phyloP scores from a whole-genome alignment of 1,140 invertebrate genomes.

The Dolichoris vasculosae region DNA sequence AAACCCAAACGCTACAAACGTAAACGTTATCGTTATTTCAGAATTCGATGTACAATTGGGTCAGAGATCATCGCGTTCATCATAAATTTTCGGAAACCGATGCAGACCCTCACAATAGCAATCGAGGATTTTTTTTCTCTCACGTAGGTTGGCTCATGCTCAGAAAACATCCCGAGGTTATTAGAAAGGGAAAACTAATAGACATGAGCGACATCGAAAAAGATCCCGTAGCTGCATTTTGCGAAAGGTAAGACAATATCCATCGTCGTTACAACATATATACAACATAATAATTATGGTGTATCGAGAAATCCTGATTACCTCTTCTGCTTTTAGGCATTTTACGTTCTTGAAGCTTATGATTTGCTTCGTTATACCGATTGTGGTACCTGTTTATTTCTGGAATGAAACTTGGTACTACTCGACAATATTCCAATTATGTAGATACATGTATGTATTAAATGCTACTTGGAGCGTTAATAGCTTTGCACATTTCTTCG shows the following conservation, averaged over 20 bases:
- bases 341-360: conserved; percentile 82
- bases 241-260: conserved; percentile 78
- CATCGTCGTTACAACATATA: too few species aligned
- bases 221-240: conserved; percentile 85
- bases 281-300: too few species aligned
- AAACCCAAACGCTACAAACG: too few species aligned
- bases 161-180: conserved; percentile 89
- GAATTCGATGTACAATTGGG: conserved; percentile 82
- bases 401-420: conserved; percentile 76
- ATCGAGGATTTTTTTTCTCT: conserved; percentile 92
- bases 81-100: conserved; percentile 93
- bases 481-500: conserved; percentile 83
- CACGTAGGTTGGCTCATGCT: conserved; percentile 93
- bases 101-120: conserved; percentile 92
- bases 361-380: conserved; percentile 84
- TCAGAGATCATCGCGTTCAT: conserved; percentile 89
- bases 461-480: conserved; percentile 87
- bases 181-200: conserved; percentile 81
- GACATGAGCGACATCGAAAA: conserved; percentile 85
- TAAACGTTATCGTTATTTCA: conserved; percentile 39
- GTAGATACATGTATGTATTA: conserved; percentile 79
- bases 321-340: conserved; percentile 72
- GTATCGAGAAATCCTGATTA: background rate
- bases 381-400: conserved; percentile 80
- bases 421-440: conserved; percentile 74